Base-by-base conservation (phyloP, 1,140 invertebrate genomes). In the Brachionus manjavacas region DNA sequence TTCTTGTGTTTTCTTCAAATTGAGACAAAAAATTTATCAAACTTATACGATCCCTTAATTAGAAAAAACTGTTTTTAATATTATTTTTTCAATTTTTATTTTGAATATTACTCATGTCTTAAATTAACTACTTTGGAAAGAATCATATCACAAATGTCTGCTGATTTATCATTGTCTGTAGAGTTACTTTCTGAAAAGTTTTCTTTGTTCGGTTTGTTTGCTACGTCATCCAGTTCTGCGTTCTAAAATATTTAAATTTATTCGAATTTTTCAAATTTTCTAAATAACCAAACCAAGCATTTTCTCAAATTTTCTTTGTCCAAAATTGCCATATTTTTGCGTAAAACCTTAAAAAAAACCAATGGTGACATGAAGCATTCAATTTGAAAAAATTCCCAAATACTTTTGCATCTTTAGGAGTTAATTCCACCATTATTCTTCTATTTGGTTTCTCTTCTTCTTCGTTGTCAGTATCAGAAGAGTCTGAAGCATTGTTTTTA, bases 21-120 rank as follows among this genome's bases (percentile, higher is more conserved):
- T 72, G 9, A 9, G 68, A n/a, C 16, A 72, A 72, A 16, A 72
- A 72, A n/a, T 72, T 72, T 4, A 72, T 72, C 35, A 72, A 72
- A 16, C n/a, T 72, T 8, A 72, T 41, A 7, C 68, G 68, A 41
- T 72, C 68, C 1, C 68, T 72, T 72, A 3, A 70, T 35, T 4
- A 39, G 41, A 43, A 20, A n/a, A 16, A 20, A 16, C 1, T 8
- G 20, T 20, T n/a, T 39, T 41, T n/a, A 6, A 35, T 6, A 35
- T 7, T 7, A 35, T 2, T 31, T 35, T 35, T 35, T 35, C 7
- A 35, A 35, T 35, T 35, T 35, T 35, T 7, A 35, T 35, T 6
- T 6, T 6, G 6, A n/a, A 35, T 35, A 35, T 35, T 68, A 68
- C 66, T 68, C 66, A 11, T 31, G 7, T 68, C 31, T 68, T 68